phyloP scores from a whole-genome alignment of 2,888 invertebrate species.

The Merodon equestris region DNA sequence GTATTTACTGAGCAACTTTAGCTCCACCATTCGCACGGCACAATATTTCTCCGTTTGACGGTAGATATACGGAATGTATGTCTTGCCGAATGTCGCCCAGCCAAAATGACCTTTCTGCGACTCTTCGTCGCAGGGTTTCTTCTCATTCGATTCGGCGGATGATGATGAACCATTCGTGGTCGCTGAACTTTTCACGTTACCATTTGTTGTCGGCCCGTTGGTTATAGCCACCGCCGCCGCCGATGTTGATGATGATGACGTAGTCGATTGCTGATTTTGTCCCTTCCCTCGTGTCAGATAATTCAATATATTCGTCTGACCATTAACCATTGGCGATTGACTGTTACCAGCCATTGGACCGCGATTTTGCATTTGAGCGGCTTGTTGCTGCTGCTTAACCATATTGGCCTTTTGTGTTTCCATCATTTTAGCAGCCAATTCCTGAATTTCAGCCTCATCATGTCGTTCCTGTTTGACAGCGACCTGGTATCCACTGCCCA shows the following conservation, averaged over 20 bases:
- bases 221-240: conserved; percentile 1
- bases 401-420: conserved; percentile 88
- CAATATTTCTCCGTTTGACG: conserved; percentile 91
- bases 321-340: conserved; percentile 73
- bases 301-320: conserved; percentile 82
- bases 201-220: conserved; percentile 33
- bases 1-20: conserved; percentile 93
- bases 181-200: conserved; percentile 68
- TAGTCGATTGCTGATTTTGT: too few relatives aligned
- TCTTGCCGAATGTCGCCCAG: conserved; percentile 92
- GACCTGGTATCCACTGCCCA: conserved; percentile 73
- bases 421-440: conserved; percentile 91
- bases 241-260: conserved; percentile 36
- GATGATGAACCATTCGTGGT: conserved; percentile 37
- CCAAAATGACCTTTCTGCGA: conserved; percentile 91
- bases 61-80: conserved; percentile 92
- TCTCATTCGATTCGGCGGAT: conserved; percentile 69
- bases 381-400: conserved; percentile 76
- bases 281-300: conserved; percentile 80
- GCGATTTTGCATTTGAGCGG: conserved; percentile 72
- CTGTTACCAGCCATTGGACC: conserved; percentile 50
- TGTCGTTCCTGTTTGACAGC: conserved; percentile 78
- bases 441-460: conserved; percentile 92
- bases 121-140: conserved; percentile 83
- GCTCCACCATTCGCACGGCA: conserved; percentile 96